These are phyloP conservation scores for Ameiurus melas DNA, from an alignment of 2,113 vertebrate genomes.

Conservation along the genomic window DNA sequence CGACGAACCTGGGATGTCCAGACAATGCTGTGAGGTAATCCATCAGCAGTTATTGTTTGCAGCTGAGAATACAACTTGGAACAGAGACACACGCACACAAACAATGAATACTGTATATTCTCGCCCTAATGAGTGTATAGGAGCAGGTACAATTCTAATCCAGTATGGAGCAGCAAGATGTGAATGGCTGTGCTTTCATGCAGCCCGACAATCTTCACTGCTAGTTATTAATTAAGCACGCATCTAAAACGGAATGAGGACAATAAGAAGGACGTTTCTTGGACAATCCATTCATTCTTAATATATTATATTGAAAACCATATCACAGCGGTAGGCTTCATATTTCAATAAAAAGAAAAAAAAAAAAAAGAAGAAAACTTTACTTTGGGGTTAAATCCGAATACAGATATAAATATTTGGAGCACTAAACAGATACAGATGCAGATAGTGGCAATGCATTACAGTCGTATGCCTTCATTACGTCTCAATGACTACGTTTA, in stretches of 20 bases:
- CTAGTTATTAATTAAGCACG: background rate
- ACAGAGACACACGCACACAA: background rate
- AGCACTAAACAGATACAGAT: no score
- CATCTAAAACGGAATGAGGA: background rate
- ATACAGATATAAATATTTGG: background rate
- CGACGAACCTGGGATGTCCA: conserved; percentile 28
- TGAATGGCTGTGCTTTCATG: background rate
- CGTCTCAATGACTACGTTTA: background rate
- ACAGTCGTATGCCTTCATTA: background rate
- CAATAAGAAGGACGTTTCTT: background rate
- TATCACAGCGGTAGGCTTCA: background rate
- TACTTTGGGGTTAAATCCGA: background rate
- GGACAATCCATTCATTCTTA: background rate
- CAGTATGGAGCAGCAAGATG: background rate
- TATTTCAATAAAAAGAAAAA: background rate
- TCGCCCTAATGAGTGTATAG: background rate
- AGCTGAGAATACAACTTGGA: background rate
- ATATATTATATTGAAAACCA: background rate
- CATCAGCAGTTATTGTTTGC: conserved; percentile 36
- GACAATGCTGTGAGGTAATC: conserved; percentile 30
- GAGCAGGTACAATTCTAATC: background rate
- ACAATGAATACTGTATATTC: background rate
- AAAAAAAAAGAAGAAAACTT: background rate
- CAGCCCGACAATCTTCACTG: background rate
- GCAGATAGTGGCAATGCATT: background rate